These are phyloP conservation scores for Caenorhabditis sinica DNA, from an alignment of 2,888 invertebrate species.

Conservation along the genomic window DNA sequence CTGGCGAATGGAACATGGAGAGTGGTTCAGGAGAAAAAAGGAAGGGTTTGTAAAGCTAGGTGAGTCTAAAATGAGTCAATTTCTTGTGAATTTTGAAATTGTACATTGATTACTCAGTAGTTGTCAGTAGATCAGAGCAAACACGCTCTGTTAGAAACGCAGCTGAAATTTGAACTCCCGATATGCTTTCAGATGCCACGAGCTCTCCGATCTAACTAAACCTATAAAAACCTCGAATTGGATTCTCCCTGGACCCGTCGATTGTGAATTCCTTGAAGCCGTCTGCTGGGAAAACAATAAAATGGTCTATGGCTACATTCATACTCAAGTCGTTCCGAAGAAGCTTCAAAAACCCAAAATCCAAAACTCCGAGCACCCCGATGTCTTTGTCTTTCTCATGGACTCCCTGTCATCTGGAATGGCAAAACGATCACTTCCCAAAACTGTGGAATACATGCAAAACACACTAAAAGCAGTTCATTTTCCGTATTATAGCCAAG, in stretches of 20 bases:
- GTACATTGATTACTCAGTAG: no score
- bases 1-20: constrained; percentile 18
- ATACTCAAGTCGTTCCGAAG: not conserved
- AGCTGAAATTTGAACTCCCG: no score
- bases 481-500: constrained; percentile 31
- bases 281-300: not conserved
- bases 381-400: constrained; percentile 11
- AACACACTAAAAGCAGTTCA: constrained; percentile 53
- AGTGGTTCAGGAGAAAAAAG: not conserved
- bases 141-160: no score
- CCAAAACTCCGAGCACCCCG: not conserved
- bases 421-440: constrained; percentile 39
- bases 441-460: constrained; percentile 37
- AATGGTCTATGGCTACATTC: constrained; percentile 5
- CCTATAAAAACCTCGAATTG: not conserved
- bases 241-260: not conserved
- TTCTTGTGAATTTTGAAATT: no score
- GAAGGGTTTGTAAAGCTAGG: not conserved
- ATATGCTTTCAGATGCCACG: not conserved
- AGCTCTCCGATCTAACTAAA: not conserved
- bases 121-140: not conserved
- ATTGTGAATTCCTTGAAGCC: constrained; percentile 1
- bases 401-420: not conserved
- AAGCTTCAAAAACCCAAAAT: not conserved
- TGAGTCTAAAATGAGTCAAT: not conserved